phyloP scores from a whole-genome alignment of 2,113 vertebrate species.

The Ceyx cyanopectus region DNA sequence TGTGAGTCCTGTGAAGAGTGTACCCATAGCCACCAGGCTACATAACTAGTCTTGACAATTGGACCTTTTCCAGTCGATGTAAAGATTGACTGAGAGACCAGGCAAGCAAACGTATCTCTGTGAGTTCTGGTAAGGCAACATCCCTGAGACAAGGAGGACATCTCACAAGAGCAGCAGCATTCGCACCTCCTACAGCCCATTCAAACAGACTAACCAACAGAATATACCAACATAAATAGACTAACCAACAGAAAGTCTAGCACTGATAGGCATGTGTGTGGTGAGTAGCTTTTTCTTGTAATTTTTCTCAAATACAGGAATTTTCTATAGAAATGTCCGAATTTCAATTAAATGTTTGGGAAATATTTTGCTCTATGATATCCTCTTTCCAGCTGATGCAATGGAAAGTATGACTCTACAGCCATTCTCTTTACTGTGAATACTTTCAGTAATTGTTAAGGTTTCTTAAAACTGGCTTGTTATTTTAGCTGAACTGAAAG shows the following conservation, averaged over 20 bases:
- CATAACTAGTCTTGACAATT: not conserved
- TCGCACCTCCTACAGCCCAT: not conserved
- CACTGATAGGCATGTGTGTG: not conserved
- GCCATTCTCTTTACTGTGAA: not conserved
- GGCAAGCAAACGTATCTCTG: not conserved
- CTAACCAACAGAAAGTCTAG: not conserved
- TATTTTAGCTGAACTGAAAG: not conserved
- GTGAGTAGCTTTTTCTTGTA: not conserved
- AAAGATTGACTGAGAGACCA: not conserved
- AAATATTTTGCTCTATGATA: not conserved
- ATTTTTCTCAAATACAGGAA: not conserved
- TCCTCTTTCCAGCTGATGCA: not conserved
- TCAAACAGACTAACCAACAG: not conserved
- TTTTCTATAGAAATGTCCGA: not conserved
- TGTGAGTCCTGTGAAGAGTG: not conserved
- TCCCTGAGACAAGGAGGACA: not conserved
- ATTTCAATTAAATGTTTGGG: not conserved
- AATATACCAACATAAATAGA: not conserved
- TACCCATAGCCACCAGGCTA: not conserved
- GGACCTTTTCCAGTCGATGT: not conserved
- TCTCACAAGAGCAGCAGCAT: not conserved
- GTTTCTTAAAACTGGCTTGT: not conserved
- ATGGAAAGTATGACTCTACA: not conserved
- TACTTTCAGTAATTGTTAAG: not conserved
- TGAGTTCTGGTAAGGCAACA: not conserved